A percentile compares a stretch with the other conserved stretches of the same genome.
These are phyloP conservation scores for Rhynchonycteris naso DNA, from an alignment of 2,797 vertebrate genomes.

Conservation along the genomic window DNA sequence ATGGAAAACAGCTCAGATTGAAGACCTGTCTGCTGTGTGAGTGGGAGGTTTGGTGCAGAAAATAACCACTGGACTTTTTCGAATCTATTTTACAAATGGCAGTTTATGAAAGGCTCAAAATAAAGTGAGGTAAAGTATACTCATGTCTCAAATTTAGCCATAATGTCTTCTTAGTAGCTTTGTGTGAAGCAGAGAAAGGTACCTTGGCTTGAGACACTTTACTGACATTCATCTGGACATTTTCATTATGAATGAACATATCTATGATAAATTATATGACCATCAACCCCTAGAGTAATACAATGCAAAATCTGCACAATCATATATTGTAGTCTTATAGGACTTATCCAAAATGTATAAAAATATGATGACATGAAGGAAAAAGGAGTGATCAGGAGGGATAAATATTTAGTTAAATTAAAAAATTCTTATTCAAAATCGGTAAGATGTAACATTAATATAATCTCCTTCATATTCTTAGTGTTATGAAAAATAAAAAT, in stretches of 20 bases:
- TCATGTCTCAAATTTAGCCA: neutral
- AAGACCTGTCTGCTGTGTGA: neutral
- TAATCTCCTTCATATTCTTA: slow-evolving; percentile 57
- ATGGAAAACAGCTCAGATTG: neutral
- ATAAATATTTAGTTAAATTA: slow-evolving; percentile 50
- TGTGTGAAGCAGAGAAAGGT: neutral
- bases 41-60: neutral
- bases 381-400: neutral
- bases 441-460: slow-evolving; percentile 62
- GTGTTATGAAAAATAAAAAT: slow-evolving; percentile 66
- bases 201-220: neutral
- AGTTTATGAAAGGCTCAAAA: neutral
- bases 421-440: slow-evolving; percentile 61
- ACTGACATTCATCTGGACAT: neutral
- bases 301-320: neutral
- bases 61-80: neutral
- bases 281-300: neutral
- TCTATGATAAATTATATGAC: neutral
- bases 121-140: neutral
- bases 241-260: neutral
- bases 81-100: slow-evolving; percentile 5
- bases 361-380: neutral
- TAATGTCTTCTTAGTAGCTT: neutral
- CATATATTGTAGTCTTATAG: neutral
- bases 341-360: neutral